Conservation (phyloP, 2,797 vertebrate genomes). For the Apogon hyalosoma region DNA sequence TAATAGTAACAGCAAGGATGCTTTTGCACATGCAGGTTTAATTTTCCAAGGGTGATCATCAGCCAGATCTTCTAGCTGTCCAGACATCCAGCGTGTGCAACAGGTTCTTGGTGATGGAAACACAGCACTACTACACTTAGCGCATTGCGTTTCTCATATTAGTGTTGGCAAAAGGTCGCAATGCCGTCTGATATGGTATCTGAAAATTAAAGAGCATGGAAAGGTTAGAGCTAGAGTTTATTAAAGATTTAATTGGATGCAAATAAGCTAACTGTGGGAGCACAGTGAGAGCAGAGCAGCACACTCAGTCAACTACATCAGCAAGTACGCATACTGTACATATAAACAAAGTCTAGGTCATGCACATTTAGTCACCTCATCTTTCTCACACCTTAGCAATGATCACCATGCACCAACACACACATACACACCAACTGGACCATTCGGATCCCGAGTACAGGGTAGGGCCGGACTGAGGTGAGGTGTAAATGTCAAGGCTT, state of each 20-base stretch:
- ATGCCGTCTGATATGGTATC: constrained; percentile 52
- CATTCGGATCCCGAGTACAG: constrained; percentile 28
- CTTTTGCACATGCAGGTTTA: constrained; percentile 55
- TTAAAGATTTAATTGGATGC: constrained; percentile 61
- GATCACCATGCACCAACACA: constrained; percentile 41
- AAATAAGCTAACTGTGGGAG: constrained; percentile 69
- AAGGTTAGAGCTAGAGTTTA: constrained; percentile 54
- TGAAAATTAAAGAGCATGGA: constrained; percentile 35
- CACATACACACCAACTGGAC: constrained; percentile 23
- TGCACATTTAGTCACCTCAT: constrained; percentile 44
- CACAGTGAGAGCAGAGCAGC: constrained; percentile 14
- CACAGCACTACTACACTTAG: constrained; percentile 49
- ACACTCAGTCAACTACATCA: constrained; percentile 13
- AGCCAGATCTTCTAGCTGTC: constrained; percentile 48
- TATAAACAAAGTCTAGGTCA: constrained; percentile 39
- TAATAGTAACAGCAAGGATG: constrained; percentile 27
- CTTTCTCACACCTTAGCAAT: constrained; percentile 67
- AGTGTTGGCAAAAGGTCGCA: constrained; percentile 58
- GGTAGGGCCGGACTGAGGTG: constrained; percentile 39
- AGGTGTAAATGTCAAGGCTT: constrained; percentile 70
- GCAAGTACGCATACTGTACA: constrained; percentile 31
- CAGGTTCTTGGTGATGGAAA: constrained; percentile 47
- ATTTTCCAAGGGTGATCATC: constrained; percentile 47
- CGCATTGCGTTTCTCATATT: constrained; percentile 48
- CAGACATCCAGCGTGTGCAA: constrained; percentile 35